These are phyloP conservation scores for Leucozona laternaria DNA, from an alignment of 2,888 invertebrate species.

Conservation along the genomic window DNA sequence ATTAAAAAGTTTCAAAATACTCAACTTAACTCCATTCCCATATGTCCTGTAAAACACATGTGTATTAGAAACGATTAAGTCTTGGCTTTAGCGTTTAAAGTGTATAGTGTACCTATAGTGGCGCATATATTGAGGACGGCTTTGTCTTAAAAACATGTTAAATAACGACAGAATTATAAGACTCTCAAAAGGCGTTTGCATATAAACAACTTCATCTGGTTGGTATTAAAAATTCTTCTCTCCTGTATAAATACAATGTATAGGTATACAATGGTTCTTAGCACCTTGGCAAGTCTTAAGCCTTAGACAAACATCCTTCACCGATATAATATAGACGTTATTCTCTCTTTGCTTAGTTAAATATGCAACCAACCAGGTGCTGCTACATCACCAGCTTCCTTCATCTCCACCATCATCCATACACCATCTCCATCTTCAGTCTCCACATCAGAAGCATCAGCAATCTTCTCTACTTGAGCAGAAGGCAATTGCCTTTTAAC, in stretches of 20 bases:
- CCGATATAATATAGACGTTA: background rate
- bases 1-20: constrained; percentile 54
- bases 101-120: background rate
- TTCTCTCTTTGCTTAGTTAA: constrained; percentile 19
- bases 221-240: constrained; percentile 40
- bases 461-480: constrained; percentile 52
- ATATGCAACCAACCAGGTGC: constrained; percentile 33
- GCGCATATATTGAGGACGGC: background rate
- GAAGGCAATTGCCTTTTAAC: constrained; percentile 67
- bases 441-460: background rate
- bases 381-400: constrained; percentile 9
- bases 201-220: constrained; percentile 68
- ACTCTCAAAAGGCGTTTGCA: constrained; percentile 56
- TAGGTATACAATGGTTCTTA: background rate
- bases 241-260: background rate
- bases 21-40: constrained; percentile 14
- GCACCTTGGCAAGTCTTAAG: constrained; percentile 35
- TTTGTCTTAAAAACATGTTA: constrained; percentile 36
- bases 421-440: background rate
- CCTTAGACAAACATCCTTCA: constrained; percentile 50
- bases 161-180: constrained; percentile 55
- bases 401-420: background rate
- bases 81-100: background rate
- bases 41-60: constrained; percentile 22
- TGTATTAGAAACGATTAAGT: constrained; percentile 13